A percentile compares a stretch with the other conserved stretches of the same genome.
These are phyloP conservation scores for Psettodes erumei DNA, from an alignment of 2,113 vertebrate species.

Conservation along the genomic window DNA sequence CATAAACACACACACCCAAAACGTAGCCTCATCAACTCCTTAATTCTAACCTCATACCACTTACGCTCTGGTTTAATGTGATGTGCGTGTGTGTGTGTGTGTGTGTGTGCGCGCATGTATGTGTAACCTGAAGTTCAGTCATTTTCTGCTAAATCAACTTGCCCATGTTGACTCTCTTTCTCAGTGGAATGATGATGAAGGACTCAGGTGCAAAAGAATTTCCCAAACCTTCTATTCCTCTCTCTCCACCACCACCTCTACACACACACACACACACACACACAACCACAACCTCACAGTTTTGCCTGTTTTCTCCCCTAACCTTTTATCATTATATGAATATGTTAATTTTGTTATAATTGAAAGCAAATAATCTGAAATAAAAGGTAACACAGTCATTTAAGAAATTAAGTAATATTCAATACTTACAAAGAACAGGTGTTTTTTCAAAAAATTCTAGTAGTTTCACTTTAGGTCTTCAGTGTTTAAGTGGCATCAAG, in stretches of 20 bases:
- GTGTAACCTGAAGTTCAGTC: conserved; percentile 13
- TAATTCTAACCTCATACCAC: conserved; percentile 44
- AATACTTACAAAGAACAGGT: too few relatives aligned
- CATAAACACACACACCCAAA: conserved; percentile 60
- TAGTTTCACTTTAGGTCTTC: too few relatives aligned
- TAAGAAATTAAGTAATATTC: too few relatives aligned
- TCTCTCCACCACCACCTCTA: neutral
- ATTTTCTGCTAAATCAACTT: conserved; percentile 22
- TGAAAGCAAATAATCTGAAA: too few relatives aligned
- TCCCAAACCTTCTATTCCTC: neutral
- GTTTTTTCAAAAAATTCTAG: too few relatives aligned
- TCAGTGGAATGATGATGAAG: conserved; percentile 2
- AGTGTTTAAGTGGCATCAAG: too few relatives aligned
- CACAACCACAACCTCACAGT: neutral
- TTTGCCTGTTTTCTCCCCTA: too few relatives aligned
- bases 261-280: neutral
- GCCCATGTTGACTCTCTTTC: conserved; percentile 3
- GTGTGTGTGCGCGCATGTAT: conserved; percentile 4
- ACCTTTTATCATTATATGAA: too few relatives aligned
- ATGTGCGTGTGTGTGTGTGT: conserved; percentile 1
- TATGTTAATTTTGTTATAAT: too few relatives aligned
- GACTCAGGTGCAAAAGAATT: neutral
- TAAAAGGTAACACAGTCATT: too few relatives aligned
- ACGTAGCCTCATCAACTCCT: conserved; percentile 46
- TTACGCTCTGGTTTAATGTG: conserved; percentile 41